Percentiles rank a stretch among this genome's conserved stretches.
Conservation (phyloP, 1,140 invertebrate species). For the Spodoptera litura region DNA sequence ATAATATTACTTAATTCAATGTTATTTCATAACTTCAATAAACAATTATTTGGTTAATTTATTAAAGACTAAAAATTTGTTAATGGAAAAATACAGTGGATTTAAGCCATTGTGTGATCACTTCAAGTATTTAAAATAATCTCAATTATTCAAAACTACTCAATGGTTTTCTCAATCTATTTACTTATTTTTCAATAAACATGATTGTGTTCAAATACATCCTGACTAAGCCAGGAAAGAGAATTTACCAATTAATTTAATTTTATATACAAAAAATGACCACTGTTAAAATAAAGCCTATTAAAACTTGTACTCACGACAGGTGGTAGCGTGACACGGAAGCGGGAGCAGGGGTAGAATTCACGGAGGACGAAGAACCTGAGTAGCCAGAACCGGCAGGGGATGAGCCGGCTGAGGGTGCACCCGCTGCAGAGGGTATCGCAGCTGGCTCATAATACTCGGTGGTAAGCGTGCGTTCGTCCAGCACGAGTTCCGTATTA, state of each 20-base stretch:
- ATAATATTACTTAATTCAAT: not conserved
- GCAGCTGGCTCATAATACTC: constrained; percentile 96
- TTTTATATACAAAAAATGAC: constrained; percentile 17
- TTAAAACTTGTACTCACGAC: constrained; percentile 71
- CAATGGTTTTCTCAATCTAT: too few relatives aligned
- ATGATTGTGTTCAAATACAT: too few relatives aligned
- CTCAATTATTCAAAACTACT: too few relatives aligned
- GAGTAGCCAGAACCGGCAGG: constrained; percentile 87
- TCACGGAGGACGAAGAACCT: constrained; percentile 88
- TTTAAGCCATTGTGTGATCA: not conserved
- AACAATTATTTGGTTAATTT: too few relatives aligned
- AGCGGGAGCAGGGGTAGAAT: constrained; percentile 83
- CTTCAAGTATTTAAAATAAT: too few relatives aligned
- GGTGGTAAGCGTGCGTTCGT: constrained; percentile 94
- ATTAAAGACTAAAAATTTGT: too few relatives aligned
- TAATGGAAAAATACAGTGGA: not conserved
- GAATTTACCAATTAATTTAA: not conserved
- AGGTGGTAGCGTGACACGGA: constrained; percentile 84
- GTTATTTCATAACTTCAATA: too few relatives aligned
- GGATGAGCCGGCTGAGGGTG: constrained; percentile 85
- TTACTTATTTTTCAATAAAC: too few relatives aligned
- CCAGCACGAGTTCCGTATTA: constrained; percentile 94
- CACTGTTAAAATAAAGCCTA: constrained; percentile 33
- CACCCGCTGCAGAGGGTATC: constrained; percentile 87
- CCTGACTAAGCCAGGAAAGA: too few relatives aligned